Base-by-base conservation (phyloP, 2,888 invertebrate species). In the Ellobium chinense region DNA sequence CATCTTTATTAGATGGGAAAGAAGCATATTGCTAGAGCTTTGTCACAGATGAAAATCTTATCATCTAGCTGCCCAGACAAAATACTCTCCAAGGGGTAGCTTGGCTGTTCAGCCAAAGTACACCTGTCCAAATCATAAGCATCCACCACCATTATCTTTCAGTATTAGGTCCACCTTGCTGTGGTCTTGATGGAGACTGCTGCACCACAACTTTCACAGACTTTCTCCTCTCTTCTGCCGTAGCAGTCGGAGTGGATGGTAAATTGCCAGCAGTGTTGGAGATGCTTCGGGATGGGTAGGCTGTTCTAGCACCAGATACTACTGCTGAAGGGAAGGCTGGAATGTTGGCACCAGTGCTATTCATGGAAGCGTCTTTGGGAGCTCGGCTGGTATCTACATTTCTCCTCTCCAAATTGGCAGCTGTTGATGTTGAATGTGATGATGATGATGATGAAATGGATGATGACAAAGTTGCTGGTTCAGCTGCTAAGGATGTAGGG, bases 191-290 rank as follows among this genome's bases (percentile, higher is more conserved):
- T 14, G 70, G 31, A 27, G 70, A 73, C 9, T 37, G 62, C 29
- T 60, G 60, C 24, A 73, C 60, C 18, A 34, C 62, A 31, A 62
- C 73, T 27, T 73, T 73, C 34, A 36, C 73, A n/a, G 60, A 18
- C 46, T 21, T 68, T 34, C 73, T 58, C 21, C 69, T 68, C 36
- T 66, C 66, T 27, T 39, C 68, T 18, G 58, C 24, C 7, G 27
- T 34, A 18, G 31, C 29, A 12, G 58, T 21, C 14, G 5, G 46
- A n/a, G 9, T 54, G 21, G 54, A 7, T n/a, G 21, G 54, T n/a
- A 29, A 5, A 12, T 34, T 54, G 56, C n/a, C 24, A 14, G 36
- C n/a, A 37, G 31, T 24, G 18, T 24, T 66, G 34, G 34, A 76
- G 18, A 66, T 54, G 34, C 36, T 76, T 4, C 65, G 56, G 34